Base-by-base conservation (phyloP, 2,797 vertebrate genomes). In the Molossus molossus region DNA sequence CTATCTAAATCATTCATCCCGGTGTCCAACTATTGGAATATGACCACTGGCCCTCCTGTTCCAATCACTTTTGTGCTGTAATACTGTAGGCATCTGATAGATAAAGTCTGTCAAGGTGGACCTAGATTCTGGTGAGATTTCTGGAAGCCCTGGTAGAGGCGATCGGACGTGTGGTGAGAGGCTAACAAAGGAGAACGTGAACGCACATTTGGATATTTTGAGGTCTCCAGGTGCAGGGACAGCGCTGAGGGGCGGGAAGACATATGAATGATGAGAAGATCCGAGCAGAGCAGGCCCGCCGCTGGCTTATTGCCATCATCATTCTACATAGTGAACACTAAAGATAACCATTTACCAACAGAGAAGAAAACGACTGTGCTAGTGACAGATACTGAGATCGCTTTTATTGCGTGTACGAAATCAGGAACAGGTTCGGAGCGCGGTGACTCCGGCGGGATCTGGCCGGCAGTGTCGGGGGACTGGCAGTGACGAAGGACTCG, bases 401-500 rank as follows among this genome's bases (percentile, higher is more conserved):
- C 82, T 82, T 97, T 87, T 75, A 90, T 70, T 80, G 53, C 29
- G 25, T 50, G 11, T 8, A 72, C 14, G 9, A 77, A 88, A 50
- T 62, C 86, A 76, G 50, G 80, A 79, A 77, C 55, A 75, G 45
- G 18, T 86, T 79, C 64, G 62, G 57, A 85, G 77, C 10, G 14
- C 21, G 87, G 67, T 80, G 90, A 76, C 29, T 45, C 77, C 73
- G 33, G 29, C 29, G 21, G 53, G 50, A 48, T 58, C 50, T 92
- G 21, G 65, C 55, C 60, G 40, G 87, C 13, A 80, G 64, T 92
- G 91, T 67, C 92, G 76, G 33, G 33, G 21, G 15, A 75, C n/a
- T 40, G 81, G 64, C 88, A 88, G n/a, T 92, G 82, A 91, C 83
- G 94, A 95, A 87, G n/a, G 58, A 87, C 48, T 83, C 67, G n/a